Base-by-base conservation (phyloP, 2,797 vertebrate species). In the Synaphobranchus kaupii region DNA sequence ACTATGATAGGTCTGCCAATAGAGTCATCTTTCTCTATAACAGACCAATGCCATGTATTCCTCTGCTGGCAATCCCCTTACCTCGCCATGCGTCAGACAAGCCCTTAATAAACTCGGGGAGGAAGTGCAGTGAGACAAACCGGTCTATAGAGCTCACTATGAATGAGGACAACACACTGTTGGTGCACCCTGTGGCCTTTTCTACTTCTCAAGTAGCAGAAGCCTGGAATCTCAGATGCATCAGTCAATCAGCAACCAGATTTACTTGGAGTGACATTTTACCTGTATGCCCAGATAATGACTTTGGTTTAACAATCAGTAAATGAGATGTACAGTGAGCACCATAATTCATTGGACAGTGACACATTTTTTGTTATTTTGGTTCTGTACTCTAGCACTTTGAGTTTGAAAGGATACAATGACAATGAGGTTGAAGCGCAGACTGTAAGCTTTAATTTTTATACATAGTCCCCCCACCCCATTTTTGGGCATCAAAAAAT, bases 61-160 rank as follows among this genome's bases (percentile, higher is more conserved):
- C 52, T 60, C 52, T 28, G 28, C 89, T 89, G 88, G 91, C 91
- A 92, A 91, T 89, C 93, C 88, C 84, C 88, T 93, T 90, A 91
- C 52, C 48, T 54, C n/a, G 6, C 48, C 28, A 89, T 83, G 80
- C 73, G 84, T 92, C 88, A 92, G 90, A 91, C 91, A 91, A 89
- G 88, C 48, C 66, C 39, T 76, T n/a, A 84, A 48, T 71, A 22
- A 34, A 31, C 28, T 8, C 78, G 78, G 87, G 0, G 58, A 91
- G 91, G 92, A 93, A 92, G 89, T 66, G 52, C 87, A 66, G 52
- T 48, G n/a, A 22, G 7, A 89, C 90, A 88, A 94, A 92, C 87
- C 90, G 92, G 83, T 94, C 93, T 93, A 76, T 78, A 2, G 28
- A 68, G 92, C 90, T 93, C 90, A 91, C 54, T 31, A 48, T 8